Evolutionary conservation across 1,140 invertebrate genomes (phyloP).

Genomic region (Drosophila nasuta): DNA sequence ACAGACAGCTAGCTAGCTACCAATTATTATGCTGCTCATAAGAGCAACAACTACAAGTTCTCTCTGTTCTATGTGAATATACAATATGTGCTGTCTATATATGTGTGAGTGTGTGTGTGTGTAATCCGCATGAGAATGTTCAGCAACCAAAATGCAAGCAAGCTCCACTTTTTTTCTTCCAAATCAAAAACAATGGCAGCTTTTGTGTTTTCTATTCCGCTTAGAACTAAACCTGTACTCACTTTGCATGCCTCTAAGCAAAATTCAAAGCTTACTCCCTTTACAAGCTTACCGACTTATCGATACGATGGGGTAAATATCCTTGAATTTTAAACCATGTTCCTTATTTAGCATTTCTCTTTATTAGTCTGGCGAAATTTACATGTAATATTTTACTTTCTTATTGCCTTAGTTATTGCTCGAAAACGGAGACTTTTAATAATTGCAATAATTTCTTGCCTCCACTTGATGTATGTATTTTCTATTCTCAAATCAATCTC

Average conservation of each 20-base stretch:
- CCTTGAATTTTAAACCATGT: background rate
- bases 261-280: background rate
- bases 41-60: background rate
- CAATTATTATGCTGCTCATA: slow-evolving; percentile 69
- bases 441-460: no score
- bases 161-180: slow-evolving; percentile 29
- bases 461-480: no score
- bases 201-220: background rate
- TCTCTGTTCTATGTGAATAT: slow-evolving; percentile 51
- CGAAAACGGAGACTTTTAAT: no score
- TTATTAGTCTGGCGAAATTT: no score
- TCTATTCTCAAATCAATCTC: no score
- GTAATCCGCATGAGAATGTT: slow-evolving; percentile 36
- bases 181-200: slow-evolving; percentile 31
- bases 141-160: slow-evolving; percentile 13
- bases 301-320: background rate
- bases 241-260: slow-evolving; percentile 5
- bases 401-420: no score
- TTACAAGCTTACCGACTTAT: background rate
- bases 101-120: background rate
- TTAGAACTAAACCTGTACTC: background rate
- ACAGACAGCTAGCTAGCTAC: slow-evolving; percentile 35
- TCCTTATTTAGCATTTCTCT: no score
- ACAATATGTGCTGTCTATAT: slow-evolving; percentile 47
- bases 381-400: no score